phyloP scores from a whole-genome alignment of 2,888 invertebrate genomes.

The Cyclophora punctaria region DNA sequence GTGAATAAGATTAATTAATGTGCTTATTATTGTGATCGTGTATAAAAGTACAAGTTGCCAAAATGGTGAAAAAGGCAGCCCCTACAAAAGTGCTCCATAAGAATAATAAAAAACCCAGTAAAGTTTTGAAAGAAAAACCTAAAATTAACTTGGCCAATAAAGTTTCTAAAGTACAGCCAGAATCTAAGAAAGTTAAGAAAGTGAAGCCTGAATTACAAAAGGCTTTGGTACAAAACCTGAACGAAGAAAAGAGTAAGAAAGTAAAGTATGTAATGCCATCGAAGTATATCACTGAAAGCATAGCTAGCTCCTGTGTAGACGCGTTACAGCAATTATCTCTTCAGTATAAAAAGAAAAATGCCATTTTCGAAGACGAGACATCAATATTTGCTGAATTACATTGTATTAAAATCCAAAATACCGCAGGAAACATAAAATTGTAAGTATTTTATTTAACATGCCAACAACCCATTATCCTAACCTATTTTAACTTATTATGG shows the following conservation, averaged over 20 bases:
- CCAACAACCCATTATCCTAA: not conserved
- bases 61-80: not conserved
- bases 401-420: constrained; percentile 79
- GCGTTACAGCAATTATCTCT: constrained; percentile 44
- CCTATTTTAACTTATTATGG: not conserved
- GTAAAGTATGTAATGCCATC: constrained; percentile 54
- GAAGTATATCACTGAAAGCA: constrained; percentile 39
- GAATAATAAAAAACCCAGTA: not conserved
- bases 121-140: not conserved
- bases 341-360: constrained; percentile 48
- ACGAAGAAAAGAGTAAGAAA: constrained; percentile 21
- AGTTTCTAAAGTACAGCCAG: constrained; percentile 8
- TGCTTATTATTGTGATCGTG: too few species aligned
- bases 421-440: constrained; percentile 77
- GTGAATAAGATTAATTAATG: too few species aligned
- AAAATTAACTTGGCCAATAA: not conserved
- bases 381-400: constrained; percentile 76
- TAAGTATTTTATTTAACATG: constrained; percentile 48
- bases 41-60: not conserved
- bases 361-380: constrained; percentile 74
- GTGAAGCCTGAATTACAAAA: constrained; percentile 5
- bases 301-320: constrained; percentile 40
- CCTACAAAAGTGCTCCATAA: not conserved
- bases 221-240: constrained; percentile 1
- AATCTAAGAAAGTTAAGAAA: constrained; percentile 9